Evolutionary conservation across 2,888 invertebrate species (phyloP).

Genomic region (Parochlus steinenii): DNA sequence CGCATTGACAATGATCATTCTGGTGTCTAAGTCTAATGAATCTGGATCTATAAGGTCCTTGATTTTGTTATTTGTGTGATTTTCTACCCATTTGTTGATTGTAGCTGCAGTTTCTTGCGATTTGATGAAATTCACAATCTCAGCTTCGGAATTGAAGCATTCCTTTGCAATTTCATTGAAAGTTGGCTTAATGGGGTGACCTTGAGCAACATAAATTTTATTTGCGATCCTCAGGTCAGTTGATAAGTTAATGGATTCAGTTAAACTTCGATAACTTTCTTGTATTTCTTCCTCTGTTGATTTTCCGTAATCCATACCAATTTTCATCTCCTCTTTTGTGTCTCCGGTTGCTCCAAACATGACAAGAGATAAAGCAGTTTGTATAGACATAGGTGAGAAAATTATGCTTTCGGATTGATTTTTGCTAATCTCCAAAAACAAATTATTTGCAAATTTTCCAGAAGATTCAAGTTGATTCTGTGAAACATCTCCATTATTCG

Average conservation of each 20-base stretch:
- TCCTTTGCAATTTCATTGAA: conserved; percentile 38
- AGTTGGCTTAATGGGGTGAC: conserved; percentile 33
- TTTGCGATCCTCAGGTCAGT: conserved; percentile 34
- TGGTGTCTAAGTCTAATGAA: conserved; percentile 34
- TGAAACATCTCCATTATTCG: too few relatives aligned
- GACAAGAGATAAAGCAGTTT: conserved; percentile 51
- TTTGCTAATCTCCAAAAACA: too few relatives aligned
- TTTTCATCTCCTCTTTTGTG: conserved; percentile 42
- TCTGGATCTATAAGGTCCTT: conserved; percentile 45
- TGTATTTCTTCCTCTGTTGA: conserved; percentile 19
- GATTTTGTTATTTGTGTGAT: conserved; percentile 59
- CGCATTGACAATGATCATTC: conserved; percentile 56
- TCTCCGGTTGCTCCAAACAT: conserved; percentile 51
- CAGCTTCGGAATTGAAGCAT: conserved; percentile 42
- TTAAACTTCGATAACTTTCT: conserved; percentile 19
- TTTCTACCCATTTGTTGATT: conserved; percentile 60
- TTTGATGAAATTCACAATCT: conserved; percentile 39
- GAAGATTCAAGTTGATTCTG: too few relatives aligned
- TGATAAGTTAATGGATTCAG: conserved; percentile 17
- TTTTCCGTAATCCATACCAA: conserved; percentile 35
- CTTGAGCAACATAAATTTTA: conserved; percentile 42
- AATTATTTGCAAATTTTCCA: too few relatives aligned
- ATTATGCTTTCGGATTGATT: conserved; percentile 48
- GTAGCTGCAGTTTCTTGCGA: conserved; percentile 30
- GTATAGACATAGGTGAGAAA: conserved; percentile 57